These are phyloP conservation scores for Chouioia cunea DNA, from an alignment of 2,888 invertebrate species.

Conservation along the genomic window DNA sequence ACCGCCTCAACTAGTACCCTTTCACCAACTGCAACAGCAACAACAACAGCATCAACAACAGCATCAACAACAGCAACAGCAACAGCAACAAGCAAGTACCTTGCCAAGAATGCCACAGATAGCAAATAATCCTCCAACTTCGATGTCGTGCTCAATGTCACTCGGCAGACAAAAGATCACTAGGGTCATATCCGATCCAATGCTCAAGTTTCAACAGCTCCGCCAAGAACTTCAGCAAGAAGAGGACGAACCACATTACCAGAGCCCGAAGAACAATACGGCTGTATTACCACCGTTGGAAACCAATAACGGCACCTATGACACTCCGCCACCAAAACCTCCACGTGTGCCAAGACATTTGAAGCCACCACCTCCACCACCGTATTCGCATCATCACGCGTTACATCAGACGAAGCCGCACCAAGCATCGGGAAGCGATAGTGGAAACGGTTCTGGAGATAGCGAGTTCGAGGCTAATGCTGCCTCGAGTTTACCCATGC, in stretches of 20 bases:
- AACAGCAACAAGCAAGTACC: conserved; percentile 34
- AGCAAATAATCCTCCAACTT: conserved; percentile 56
- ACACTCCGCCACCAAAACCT: conserved; percentile 74
- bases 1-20: conserved; percentile 37
- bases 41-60: too few species aligned
- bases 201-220: conserved; percentile 52
- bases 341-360: conserved; percentile 72
- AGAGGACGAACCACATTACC: conserved; percentile 44
- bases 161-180: conserved; percentile 69
- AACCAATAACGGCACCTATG: conserved; percentile 25
- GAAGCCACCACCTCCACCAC: conserved; percentile 49
- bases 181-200: conserved; percentile 74
- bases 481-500: conserved; percentile 69
- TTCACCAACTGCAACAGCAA: conserved; percentile 21
- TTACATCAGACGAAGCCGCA: conserved; percentile 67
- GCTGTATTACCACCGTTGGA: not conserved
- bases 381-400: conserved; percentile 57
- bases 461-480: conserved; percentile 35
- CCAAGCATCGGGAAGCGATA: conserved; percentile 88
- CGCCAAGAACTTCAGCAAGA: conserved; percentile 45
- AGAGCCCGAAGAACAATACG: conserved; percentile 41
- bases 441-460: conserved; percentile 90
- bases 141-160: conserved; percentile 63
- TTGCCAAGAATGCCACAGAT: conserved; percentile 34
- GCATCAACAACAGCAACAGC: conserved; percentile 25